These are phyloP conservation scores for Psittacula derbiana DNA, from an alignment of 2,797 vertebrate species.

Conservation along the genomic window DNA sequence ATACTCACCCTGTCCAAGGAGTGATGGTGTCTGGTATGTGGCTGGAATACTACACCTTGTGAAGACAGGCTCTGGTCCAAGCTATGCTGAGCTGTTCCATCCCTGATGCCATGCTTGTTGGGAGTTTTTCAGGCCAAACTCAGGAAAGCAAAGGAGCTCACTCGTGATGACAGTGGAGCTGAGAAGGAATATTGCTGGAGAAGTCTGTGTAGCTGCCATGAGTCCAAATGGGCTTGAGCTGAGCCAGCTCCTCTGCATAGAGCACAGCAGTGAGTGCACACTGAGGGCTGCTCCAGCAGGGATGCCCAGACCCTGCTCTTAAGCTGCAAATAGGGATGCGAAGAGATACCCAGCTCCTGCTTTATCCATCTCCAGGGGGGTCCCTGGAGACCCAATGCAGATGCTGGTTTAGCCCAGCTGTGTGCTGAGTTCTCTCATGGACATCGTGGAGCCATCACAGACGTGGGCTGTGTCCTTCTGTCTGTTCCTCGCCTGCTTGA, in stretches of 20 bases:
- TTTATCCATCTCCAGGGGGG: neutral
- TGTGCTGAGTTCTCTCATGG: neutral
- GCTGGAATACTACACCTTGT: neutral
- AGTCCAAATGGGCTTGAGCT: neutral
- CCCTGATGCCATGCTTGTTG: accelerated
- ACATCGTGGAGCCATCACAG: neutral
- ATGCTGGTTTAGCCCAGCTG: neutral
- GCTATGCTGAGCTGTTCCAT: neutral
- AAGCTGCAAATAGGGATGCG: accelerated
- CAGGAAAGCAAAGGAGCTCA: neutral
- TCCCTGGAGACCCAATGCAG: neutral
- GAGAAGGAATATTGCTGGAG: accelerated
- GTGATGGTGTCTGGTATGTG: neutral
- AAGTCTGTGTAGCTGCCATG: accelerated
- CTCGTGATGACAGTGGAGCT: accelerated
- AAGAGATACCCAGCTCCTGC: neutral
- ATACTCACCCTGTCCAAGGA: neutral
- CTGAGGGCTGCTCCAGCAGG: neutral
- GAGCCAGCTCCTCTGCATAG: neutral
- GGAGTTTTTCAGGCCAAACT: neutral
- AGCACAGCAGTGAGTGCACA: accelerated
- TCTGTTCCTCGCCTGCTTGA: neutral
- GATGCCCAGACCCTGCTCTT: neutral
- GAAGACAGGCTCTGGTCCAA: neutral
- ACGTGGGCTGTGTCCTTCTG: neutral